Evolutionary conservation across 2,113 vertebrate species (phyloP), one percentile per base, ranked within the genome.

Genomic region (Triplophysa rosa): DNA sequence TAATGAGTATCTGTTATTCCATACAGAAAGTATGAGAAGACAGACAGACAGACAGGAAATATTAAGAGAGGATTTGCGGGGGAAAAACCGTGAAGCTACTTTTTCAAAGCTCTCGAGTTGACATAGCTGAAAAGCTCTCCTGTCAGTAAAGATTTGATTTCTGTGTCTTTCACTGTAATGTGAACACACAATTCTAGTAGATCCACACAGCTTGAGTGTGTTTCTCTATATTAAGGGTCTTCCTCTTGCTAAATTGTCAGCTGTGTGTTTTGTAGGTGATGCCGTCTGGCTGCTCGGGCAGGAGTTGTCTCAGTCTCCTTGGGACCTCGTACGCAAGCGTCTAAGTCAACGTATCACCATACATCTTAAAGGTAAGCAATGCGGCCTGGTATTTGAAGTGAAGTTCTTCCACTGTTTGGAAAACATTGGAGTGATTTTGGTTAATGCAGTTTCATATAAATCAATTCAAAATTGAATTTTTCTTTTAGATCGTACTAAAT

Each of bases 261-360:
- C 29, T 63, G 14, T 79, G 24, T 77, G 58, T 83, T 45, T 63
- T 88, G 37, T 88, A 99, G 97, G 97, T 87, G 94, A 91, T 45
- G 49, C 91, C 9, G 90, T 91, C 0, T 98, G 96, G 96, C 88
- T 92, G 80, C 85, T 88, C 5, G 93, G 93, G 89, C 95, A 97
- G 89, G 93, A 92, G 77, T 93, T 93, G 81, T 63, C 92, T 5
- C 86, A 92, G 10, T 89, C 92, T 66, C 97, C 95, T 0, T 98
- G 97, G 97, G 95, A 98, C 67, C 94, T 98, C n/a, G 84, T 98
- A 89, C 93, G 90, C 75, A 97, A 89, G 84, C 95, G 91, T 61
- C 92, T 91, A 82, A 87, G 92, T 75, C 95, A 96, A 73, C 83
- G 91, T 40, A 87, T 98, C 86, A 94, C 93, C 21, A 87, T 95